phyloP scores from a whole-genome alignment of 2,888 invertebrate species.

The Rhyacophila evoluta region DNA sequence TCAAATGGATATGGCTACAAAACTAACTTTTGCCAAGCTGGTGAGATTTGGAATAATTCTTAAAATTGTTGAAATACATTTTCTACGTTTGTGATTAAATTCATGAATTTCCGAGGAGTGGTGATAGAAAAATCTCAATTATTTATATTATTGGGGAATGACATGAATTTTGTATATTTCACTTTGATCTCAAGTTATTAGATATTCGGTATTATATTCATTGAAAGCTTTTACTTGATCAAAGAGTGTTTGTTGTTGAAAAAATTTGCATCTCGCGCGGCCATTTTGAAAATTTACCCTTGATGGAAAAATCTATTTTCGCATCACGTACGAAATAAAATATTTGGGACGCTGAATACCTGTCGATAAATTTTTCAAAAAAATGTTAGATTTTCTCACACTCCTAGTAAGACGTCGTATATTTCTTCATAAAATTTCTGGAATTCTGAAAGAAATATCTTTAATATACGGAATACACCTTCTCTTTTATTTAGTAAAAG shows the following conservation, averaged over 20 bases:
- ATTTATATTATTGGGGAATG: background rate
- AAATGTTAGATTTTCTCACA: conserved; percentile 50
- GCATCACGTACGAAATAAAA: conserved; percentile 50
- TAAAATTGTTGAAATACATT: too few relatives aligned
- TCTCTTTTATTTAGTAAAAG: conserved; percentile 26
- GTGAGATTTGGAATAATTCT: too few relatives aligned
- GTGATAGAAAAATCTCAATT: too few relatives aligned
- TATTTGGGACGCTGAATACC: conserved; percentile 46
- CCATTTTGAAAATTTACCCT: conserved; percentile 13
- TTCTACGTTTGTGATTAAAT: too few relatives aligned
- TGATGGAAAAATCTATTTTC: conserved; percentile 43
- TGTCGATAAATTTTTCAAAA: conserved; percentile 51
- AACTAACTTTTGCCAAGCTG: too few relatives aligned
- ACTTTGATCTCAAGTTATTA: background rate
- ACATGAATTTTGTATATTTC: background rate
- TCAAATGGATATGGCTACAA: too few relatives aligned
- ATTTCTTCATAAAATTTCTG: conserved; percentile 45
- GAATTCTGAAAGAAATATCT: conserved; percentile 46
- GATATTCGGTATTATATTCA: background rate
- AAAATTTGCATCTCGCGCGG: conserved; percentile 7
- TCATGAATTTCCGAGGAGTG: too few relatives aligned
- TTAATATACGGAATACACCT: conserved; percentile 41
- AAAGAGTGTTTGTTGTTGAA: conserved; percentile 12
- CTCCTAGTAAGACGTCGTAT: conserved; percentile 31
- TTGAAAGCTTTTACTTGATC: background rate